phyloP scores from a whole-genome alignment of 1,140 invertebrate species.

The Frieseomelitta varia region DNA sequence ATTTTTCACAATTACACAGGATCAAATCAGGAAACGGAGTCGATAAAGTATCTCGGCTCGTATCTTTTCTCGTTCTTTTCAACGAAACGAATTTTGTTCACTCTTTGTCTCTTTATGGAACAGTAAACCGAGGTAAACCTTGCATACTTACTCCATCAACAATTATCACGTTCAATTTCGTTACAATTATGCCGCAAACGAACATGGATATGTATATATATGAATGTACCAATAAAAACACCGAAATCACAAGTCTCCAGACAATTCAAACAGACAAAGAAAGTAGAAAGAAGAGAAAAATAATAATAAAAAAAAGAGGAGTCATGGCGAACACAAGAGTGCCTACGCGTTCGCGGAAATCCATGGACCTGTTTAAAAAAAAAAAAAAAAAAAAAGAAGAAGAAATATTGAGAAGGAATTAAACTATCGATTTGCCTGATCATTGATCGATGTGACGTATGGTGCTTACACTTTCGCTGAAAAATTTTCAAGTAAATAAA shows the following conservation, averaged over 20 bases:
- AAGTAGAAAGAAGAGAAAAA: background rate
- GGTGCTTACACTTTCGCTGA: background rate
- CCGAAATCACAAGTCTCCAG: background rate
- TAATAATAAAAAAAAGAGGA: background rate
- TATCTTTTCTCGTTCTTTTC: background rate
- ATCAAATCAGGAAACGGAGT: constrained; percentile 17
- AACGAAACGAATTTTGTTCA: background rate
- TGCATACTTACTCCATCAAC: constrained; percentile 34
- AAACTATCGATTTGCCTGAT: constrained; percentile 19
- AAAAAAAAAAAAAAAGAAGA: too few species aligned
- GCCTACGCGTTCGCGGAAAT: background rate
- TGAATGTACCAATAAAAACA: background rate
- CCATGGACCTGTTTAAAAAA: background rate
- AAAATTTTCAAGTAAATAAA: too few species aligned
- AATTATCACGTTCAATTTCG: constrained; percentile 12
- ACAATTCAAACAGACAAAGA: background rate
- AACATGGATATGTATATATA: background rate
- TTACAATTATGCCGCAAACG: constrained; percentile 14
- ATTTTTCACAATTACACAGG: background rate
- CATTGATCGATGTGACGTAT: constrained; percentile 40
- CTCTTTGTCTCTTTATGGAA: background rate
- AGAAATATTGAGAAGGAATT: background rate
- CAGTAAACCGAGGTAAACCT: constrained; percentile 36
- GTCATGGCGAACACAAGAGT: background rate
- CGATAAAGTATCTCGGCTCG: background rate